These are phyloP conservation scores for Pristionchus mayeri DNA, from an alignment of 2,888 invertebrate species.

Conservation along the genomic window DNA sequence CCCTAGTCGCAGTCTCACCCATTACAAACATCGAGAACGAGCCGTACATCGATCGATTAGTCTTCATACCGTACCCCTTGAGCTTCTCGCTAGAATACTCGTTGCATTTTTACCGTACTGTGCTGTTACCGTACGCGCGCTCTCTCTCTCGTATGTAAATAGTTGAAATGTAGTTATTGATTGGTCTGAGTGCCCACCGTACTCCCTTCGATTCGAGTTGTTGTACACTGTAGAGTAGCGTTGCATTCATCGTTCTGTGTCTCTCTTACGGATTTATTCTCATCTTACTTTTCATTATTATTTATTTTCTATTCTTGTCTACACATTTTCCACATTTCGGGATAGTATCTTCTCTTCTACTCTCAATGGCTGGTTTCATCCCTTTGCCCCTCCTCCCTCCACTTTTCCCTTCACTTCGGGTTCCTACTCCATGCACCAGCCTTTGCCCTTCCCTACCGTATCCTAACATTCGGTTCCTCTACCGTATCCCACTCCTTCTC, in stretches of 20 bases:
- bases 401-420: constrained; percentile 44
- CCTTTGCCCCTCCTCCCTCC: constrained; percentile 37
- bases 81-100: constrained; percentile 1
- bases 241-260: neutral
- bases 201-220: constrained; percentile 38
- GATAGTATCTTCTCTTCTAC: constrained; percentile 51
- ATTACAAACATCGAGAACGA: neutral
- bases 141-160: constrained; percentile 36
- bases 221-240: constrained; percentile 39
- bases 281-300: constrained; percentile 36
- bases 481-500: constrained; percentile 14
- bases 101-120: neutral
- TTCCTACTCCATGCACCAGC: neutral
- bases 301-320: constrained; percentile 37
- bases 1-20: neutral
- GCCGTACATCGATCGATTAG: constrained; percentile 18
- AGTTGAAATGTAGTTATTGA: constrained; percentile 37
- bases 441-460: neutral
- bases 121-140: neutral
- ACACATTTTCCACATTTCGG: constrained; percentile 23
- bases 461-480: neutral
- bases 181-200: constrained; percentile 28
- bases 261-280: constrained; percentile 18
- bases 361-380: constrained; percentile 48
- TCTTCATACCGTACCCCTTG: neutral